These are phyloP conservation scores for Nymphalis polychloros DNA, from an alignment of 2,888 invertebrate genomes.

Conservation along the genomic window DNA sequence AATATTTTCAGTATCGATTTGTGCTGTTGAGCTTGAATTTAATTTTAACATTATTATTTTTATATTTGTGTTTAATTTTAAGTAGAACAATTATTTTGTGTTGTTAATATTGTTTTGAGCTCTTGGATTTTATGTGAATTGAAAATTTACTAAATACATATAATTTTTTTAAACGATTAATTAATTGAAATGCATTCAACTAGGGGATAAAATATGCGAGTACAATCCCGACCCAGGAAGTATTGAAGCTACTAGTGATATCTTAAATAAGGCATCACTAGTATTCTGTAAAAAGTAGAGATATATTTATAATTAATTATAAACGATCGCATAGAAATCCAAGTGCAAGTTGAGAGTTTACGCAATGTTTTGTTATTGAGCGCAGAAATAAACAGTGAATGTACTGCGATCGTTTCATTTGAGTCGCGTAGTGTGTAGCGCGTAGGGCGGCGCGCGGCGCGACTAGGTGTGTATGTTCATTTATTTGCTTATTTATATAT, in stretches of 20 bases:
- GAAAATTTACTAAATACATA: neutral
- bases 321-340: constrained; percentile 13
- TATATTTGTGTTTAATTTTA: constrained; percentile 29
- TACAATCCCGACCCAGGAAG: too few species aligned
- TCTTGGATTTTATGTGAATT: neutral
- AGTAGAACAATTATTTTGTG: constrained; percentile 32
- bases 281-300: too few species aligned
- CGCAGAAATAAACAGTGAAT: constrained; percentile 30
- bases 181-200: neutral
- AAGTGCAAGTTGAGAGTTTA: constrained; percentile 22
- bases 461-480: constrained; percentile 1
- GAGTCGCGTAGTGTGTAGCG: constrained; percentile 18
- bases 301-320: too few species aligned
- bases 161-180: neutral
- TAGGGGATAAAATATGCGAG: too few species aligned
- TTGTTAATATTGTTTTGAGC: constrained; percentile 16
- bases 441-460: constrained; percentile 1
- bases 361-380: constrained; percentile 25
- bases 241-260: too few species aligned
- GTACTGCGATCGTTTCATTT: constrained; percentile 31
- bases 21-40: constrained; percentile 8
- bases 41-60: constrained; percentile 14
- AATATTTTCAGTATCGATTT: constrained; percentile 1
- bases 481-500: constrained; percentile 6
- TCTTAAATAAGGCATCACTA: too few species aligned